phyloP scores from a whole-genome alignment of 1,140 invertebrate species.

The Araneus ventricosus region DNA sequence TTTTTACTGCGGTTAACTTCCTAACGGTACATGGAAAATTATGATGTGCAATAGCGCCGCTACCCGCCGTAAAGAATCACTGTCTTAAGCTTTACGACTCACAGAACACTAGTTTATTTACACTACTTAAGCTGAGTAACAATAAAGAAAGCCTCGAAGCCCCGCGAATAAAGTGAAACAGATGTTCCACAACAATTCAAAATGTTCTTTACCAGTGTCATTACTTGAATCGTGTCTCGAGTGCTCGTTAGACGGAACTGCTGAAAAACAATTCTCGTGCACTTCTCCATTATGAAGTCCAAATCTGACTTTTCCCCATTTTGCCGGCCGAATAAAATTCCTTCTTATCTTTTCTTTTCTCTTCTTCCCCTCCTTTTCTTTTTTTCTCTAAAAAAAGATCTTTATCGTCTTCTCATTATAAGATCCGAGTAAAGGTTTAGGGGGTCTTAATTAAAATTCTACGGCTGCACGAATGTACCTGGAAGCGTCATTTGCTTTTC shows the following conservation, averaged over 20 bases:
- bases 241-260: not conserved
- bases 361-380: not conserved
- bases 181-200: slow-evolving; percentile 39
- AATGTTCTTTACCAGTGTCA: slow-evolving; percentile 16
- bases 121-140: not conserved
- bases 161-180: slow-evolving; percentile 15
- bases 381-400: not conserved
- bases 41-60: slow-evolving; percentile 10
- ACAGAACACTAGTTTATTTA: not conserved
- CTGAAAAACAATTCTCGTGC: slow-evolving; percentile 12
- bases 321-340: not conserved
- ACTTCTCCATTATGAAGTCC: not conserved
- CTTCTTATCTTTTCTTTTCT: not conserved
- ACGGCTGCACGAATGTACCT: not conserved
- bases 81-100: not conserved
- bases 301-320: slow-evolving; percentile 15
- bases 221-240: not conserved
- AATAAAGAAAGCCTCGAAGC: not conserved
- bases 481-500: slow-evolving; percentile 34
- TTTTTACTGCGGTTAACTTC: not conserved
- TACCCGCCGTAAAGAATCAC: not conserved
- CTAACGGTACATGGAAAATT: not conserved
- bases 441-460: slow-evolving; percentile 60
- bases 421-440: slow-evolving; percentile 44
- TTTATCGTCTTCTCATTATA: slow-evolving; percentile 52